Evolutionary conservation across 2,113 vertebrate genomes (phyloP), one percentile per base, ranked within the genome.

Genomic region (Chauna torquata): DNA sequence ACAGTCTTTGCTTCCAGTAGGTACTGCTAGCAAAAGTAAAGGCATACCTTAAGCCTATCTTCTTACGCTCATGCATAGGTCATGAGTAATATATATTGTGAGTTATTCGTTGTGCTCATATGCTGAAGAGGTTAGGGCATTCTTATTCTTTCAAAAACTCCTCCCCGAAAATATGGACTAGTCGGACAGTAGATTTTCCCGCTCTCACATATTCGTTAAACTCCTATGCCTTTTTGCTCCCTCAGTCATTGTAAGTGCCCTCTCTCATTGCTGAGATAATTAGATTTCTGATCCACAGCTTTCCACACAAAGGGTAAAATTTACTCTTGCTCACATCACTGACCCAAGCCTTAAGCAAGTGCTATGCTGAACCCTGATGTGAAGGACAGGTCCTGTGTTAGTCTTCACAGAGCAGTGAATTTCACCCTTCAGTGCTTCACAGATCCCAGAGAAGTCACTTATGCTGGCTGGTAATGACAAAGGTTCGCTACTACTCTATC

Each of bases 271-370:
- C 42, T 90, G 59, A 82, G 32, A 58, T 87, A 40, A 79, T 87
- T 71, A 94, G 70, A 57, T 72, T 81, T 86, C 50, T 92, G 38
- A 94, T 68, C 40, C 11, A 5, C 32, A 66, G 40, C 28, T 88
- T 86, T 78, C 32, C 45, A 55, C 24, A 88, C 6, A 95, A 75
- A 92, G n/a, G 28, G 9, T 83, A 70, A 91, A 92, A 92, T 62
- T 92, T 83, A 47, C 64, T 95, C n/a, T 70, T 90, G 34, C n/a
- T 88, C 86, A 83, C 42, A 78, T 80, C 59, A 66, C 45, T 94
- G 77, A 77, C 80, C 47, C 52, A 79, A 68, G 36, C 8, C 47
- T 81, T 71, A 87, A 86, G 32, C 57, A 68, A 84, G n/a, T 74
- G 22, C 18, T 59, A 9, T 55, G 64, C 20, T 75, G 89, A 88